Percentiles rank a stretch among this genome's conserved stretches.
Conservation (phyloP, 1,140 invertebrate genomes). For the Bombus pascuorum region DNA sequence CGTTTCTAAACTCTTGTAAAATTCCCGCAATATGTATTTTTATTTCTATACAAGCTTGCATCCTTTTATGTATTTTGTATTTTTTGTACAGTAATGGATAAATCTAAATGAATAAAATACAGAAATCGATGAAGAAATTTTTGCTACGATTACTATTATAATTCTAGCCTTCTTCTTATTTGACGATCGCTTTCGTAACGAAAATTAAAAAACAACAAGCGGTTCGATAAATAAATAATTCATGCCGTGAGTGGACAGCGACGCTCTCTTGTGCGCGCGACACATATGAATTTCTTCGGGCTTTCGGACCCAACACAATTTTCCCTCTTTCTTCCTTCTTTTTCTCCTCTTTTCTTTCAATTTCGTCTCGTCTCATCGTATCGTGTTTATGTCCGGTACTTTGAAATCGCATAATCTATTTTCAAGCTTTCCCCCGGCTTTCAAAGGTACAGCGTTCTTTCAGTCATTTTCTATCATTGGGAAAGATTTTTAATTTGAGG, state of each 20-base stretch:
- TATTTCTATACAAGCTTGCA: background rate
- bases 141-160: background rate
- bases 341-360: background rate
- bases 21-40: too few species aligned
- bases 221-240: conserved; percentile 70
- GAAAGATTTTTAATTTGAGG: too few species aligned
- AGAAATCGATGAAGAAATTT: background rate
- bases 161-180: background rate
- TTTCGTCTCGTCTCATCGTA: too few species aligned
- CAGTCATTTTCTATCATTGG: too few species aligned
- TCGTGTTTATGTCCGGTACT: too few species aligned
- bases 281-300: background rate
- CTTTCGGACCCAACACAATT: background rate
- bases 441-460: too few species aligned
- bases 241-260: conserved; percentile 50
- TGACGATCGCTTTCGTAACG: background rate
- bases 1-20: background rate
- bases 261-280: background rate
- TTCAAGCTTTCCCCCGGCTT: too few species aligned
- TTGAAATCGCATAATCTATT: too few species aligned
- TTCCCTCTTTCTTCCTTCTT: background rate
- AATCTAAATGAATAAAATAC: background rate
- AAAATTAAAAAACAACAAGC: background rate
- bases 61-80: background rate
- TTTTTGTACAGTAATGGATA: background rate